Evolutionary conservation across 1,140 invertebrate genomes (phyloP).

Genomic region (Drosophila subobscura): DNA sequence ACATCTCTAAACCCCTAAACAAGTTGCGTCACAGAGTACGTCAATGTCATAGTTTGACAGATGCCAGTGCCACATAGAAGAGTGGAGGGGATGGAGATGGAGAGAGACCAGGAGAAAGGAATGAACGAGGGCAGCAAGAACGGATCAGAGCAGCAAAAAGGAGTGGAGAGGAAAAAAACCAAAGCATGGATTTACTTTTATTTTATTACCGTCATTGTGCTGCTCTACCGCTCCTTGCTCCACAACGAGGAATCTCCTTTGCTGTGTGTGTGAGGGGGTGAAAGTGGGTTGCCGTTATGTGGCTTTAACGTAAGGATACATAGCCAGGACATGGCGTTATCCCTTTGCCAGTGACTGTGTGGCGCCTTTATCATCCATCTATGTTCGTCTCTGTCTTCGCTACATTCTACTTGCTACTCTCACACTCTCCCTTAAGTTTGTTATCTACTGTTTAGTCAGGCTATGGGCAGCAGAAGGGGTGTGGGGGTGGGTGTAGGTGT

Average conservation of each 20-base stretch:
- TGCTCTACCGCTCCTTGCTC: slow-evolving; percentile 27
- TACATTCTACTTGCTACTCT: no score
- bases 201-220: slow-evolving; percentile 80
- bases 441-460: slow-evolving; percentile 78
- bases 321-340: slow-evolving; percentile 54
- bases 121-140: not conserved
- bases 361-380: slow-evolving; percentile 72
- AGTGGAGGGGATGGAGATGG: not conserved
- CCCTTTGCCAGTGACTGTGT: slow-evolving; percentile 55
- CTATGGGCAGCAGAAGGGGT: slow-evolving; percentile 3
- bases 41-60: slow-evolving; percentile 79
- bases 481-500: no score
- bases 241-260: slow-evolving; percentile 32
- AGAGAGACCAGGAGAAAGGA: slow-evolving; percentile 1
- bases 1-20: slow-evolving; percentile 63
- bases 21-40: slow-evolving; percentile 63
- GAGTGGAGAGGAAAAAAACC: slow-evolving; percentile 24
- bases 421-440: slow-evolving; percentile 23
- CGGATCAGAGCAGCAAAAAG: not conserved
- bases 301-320: slow-evolving; percentile 58
- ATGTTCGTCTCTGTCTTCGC: slow-evolving; percentile 20
- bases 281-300: slow-evolving; percentile 40
- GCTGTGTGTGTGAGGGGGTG: slow-evolving; percentile 1
- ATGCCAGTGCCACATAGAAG: slow-evolving; percentile 37
- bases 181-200: slow-evolving; percentile 79